Conservation (phyloP, 2,797 vertebrate genomes). For the Pachyuromys duprasi region DNA sequence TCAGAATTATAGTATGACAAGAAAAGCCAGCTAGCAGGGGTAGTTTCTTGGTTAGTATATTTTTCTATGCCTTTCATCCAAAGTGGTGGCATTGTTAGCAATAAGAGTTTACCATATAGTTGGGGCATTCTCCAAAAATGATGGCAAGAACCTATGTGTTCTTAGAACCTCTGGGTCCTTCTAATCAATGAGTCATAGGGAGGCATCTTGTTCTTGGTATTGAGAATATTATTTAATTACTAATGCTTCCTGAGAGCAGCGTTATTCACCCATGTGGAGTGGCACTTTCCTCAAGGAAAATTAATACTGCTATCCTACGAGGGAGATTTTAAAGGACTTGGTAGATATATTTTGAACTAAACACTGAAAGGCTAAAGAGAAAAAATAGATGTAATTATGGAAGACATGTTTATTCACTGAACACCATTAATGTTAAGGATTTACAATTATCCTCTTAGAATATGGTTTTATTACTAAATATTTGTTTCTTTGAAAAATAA, state of each 20-base stretch:
- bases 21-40: neutral
- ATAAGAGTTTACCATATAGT: too few species aligned
- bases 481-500: conserved; percentile 1
- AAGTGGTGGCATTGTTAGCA: neutral
- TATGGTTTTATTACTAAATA: neutral
- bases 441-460: neutral
- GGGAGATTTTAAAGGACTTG: conserved; percentile 31
- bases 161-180: neutral
- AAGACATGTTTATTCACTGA: neutral
- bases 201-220: neutral
- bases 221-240: neutral
- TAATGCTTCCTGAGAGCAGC: neutral
- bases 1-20: neutral
- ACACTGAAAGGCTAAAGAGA: neutral
- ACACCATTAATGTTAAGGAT: neutral
- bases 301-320: neutral
- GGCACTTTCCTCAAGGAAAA: conserved; percentile 54
- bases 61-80: neutral
- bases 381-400: conserved; percentile 12
- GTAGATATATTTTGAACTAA: neutral
- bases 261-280: neutral
- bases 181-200: neutral
- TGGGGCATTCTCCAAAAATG: neutral
- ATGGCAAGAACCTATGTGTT: neutral
- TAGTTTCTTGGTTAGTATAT: neutral